Conservation (phyloP, 2,888 invertebrate species). For the Drosophila prolongata region DNA sequence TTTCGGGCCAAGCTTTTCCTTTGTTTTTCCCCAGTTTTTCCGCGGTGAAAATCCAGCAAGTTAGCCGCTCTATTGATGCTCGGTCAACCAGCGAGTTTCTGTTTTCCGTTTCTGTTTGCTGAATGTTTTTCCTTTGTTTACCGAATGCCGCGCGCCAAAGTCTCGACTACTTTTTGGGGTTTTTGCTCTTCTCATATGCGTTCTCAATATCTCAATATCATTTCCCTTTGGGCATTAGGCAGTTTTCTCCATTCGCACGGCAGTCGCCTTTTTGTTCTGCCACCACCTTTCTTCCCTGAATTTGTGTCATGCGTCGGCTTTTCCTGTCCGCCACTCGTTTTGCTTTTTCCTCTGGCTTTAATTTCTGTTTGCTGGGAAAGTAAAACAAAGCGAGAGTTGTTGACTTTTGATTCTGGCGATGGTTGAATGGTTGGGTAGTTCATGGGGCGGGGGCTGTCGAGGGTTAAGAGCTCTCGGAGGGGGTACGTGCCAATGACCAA, state of each 20-base stretch:
- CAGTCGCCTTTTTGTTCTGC: conserved; percentile 57
- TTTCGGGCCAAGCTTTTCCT: conserved; percentile 51
- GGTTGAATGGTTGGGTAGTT: conserved; percentile 13
- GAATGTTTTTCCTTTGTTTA: conserved; percentile 42
- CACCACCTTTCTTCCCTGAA: conserved; percentile 61
- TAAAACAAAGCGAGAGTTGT: conserved; percentile 66
- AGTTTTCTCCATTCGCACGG: conserved; percentile 70
- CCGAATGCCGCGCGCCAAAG: conserved; percentile 48
- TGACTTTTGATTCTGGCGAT: conserved; percentile 46
- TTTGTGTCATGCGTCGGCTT: conserved; percentile 76
- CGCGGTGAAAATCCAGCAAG: conserved; percentile 37
- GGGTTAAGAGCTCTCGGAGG: conserved; percentile 7
- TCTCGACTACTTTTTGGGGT: conserved; percentile 25
- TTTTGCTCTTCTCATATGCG: conserved; percentile 32
- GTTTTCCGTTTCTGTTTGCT: conserved; percentile 26
- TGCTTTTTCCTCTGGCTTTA: conserved; percentile 53
- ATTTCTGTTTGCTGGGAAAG: conserved; percentile 79
- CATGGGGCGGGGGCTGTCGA: neutral
- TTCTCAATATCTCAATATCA: conserved; percentile 49
- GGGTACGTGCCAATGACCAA: conserved; percentile 41
- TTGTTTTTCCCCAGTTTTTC: conserved; percentile 41
- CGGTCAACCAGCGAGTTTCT: conserved; percentile 65
- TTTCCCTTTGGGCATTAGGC: conserved; percentile 58
- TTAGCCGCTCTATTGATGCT: conserved; percentile 66
- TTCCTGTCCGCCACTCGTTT: conserved; percentile 51